Evolutionary conservation across 1,140 invertebrate genomes (phyloP), one percentile per base, ranked within the genome.

Genomic region (Achatina immaculata): DNA sequence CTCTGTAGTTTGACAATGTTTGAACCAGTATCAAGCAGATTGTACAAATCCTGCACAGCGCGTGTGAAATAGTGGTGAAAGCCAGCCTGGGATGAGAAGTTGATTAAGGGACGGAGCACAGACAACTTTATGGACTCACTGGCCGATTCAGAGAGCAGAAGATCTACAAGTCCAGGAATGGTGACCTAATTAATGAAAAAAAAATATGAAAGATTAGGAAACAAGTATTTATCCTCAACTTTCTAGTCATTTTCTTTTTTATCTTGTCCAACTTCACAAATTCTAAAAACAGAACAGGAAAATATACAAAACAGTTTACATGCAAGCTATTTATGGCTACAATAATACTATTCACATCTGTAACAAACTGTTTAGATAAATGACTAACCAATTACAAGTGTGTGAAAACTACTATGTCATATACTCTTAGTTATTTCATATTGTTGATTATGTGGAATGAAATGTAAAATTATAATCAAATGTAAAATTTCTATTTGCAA

Each of bases 1-100:
- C 93, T 91, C 85, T 94, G 93, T 21, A 94, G 86, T 83, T 92
- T 86, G 42, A 79, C 78, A 7, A 66, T 42, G 28, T 81, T 71
- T 16, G 82, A 78, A 16, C 77, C 80, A 28, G 66, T 80, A 36
- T 88, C 84, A 55, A 91, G 66, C 9, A 87, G 69, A 36, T 82
- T 79, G 75, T 88, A 90, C 36, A 91, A 78, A 66, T 84, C 81
- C 58, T 88, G 87, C 16, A 91, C 82, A 2, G 86, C 40, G 3
- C 85, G 71, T 0, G 87, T 88, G 84, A 89, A 91, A 68, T 88
- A 84, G 21, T 80, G 79, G 80, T 91, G 90, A 82, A 89, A 87
- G 16, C 81, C 71, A 9, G 74, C 38, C 16, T 83, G 83, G n/a
- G 86, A 69, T 0, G 89, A 90, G 34, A 91, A 82, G 83, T 91